These are phyloP conservation scores for Heliconius melpomene DNA, from an alignment of 1,140 invertebrate genomes.

Conservation along the genomic window DNA sequence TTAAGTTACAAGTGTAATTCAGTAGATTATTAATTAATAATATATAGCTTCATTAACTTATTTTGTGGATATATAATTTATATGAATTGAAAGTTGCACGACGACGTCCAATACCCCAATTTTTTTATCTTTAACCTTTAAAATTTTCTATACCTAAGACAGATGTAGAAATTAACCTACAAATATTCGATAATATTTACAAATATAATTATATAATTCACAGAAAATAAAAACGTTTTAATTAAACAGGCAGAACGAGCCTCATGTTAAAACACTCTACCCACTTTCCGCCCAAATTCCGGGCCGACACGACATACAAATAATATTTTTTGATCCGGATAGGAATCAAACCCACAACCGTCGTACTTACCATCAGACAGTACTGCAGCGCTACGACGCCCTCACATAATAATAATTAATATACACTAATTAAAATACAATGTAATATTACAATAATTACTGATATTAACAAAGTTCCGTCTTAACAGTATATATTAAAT, in stretches of 20 bases:
- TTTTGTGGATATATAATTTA: neutral
- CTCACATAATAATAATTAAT: neutral
- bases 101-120: neutral
- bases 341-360: too few species aligned
- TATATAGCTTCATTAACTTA: neutral
- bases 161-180: neutral
- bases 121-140: too few species aligned
- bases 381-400: too few species aligned
- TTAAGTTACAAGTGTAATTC: neutral
- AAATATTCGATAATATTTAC: neutral
- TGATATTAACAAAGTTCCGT: conserved; percentile 26
- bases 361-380: too few species aligned
- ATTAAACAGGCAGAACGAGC: too few species aligned
- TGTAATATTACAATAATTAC: neutral
- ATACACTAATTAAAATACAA: neutral
- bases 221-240: too few species aligned
- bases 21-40: neutral
- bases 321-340: too few species aligned
- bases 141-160: neutral
- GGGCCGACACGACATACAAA: too few species aligned
- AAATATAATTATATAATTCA: too few species aligned
- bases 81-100: neutral
- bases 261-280: too few species aligned
- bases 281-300: too few species aligned
- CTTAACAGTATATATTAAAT: neutral